Conservation (phyloP, 1,140 invertebrate genomes). For the Batillaria attramentaria region DNA sequence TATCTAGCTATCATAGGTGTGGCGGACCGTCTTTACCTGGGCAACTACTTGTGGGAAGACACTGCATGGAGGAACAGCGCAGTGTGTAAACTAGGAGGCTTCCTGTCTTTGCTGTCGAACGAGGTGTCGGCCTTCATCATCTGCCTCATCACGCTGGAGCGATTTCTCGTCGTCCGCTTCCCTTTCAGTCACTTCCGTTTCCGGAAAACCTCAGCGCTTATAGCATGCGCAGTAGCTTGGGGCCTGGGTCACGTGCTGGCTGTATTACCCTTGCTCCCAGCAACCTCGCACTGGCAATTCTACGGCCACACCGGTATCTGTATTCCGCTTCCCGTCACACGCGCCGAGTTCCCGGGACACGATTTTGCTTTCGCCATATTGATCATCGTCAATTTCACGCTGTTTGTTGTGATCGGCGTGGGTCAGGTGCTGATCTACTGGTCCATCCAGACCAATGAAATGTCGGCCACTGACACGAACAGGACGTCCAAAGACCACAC, state of each 20-base stretch:
- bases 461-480: background rate
- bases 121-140: constrained; percentile 35
- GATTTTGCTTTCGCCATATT: constrained; percentile 45
- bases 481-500: background rate
- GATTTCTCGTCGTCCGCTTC: constrained; percentile 12
- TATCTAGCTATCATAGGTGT: constrained; percentile 31
- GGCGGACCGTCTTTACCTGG: constrained; percentile 44
- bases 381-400: constrained; percentile 42
- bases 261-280: constrained; percentile 19
- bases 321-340: constrained; percentile 46
- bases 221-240: constrained; percentile 21
- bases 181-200: constrained; percentile 13
- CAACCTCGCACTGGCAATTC: constrained; percentile 36
- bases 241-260: constrained; percentile 16
- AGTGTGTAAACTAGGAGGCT: constrained; percentile 26
- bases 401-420: constrained; percentile 41
- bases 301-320: constrained; percentile 49
- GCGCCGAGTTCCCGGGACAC: constrained; percentile 31
- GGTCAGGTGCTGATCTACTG: constrained; percentile 34
- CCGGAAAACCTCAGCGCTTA: background rate
- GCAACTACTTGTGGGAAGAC: constrained; percentile 36
- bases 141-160: constrained; percentile 49
- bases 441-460: background rate
- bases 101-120: constrained; percentile 34
- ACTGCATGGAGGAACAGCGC: constrained; percentile 27